Evolutionary conservation across 2,113 vertebrate genomes (phyloP).

Genomic region (Scytalopus superciliaris): DNA sequence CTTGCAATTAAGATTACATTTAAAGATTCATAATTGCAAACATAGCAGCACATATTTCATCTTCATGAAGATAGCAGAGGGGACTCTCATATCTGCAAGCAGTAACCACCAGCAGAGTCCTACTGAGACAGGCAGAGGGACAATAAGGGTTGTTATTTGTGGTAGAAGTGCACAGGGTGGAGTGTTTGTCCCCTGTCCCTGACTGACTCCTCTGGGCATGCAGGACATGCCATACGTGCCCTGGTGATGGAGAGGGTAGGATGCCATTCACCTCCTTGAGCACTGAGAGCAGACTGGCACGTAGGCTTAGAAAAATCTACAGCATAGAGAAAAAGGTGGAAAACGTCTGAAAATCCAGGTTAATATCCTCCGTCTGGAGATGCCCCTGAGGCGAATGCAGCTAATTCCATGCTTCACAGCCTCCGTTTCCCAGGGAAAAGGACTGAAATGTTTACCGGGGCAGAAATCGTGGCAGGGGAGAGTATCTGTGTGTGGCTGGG

Average conservation of each 20-base stretch:
- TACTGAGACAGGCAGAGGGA: neutral
- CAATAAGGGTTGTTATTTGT: neutral
- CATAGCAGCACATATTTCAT: conserved; percentile 2
- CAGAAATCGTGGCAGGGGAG: neutral
- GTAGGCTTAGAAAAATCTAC: neutral
- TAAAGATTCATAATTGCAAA: conserved; percentile 21
- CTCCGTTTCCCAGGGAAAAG: neutral
- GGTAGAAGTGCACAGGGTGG: neutral
- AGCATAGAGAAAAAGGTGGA: neutral
- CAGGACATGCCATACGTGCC: neutral
- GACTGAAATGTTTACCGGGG: neutral
- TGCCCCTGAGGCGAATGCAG: neutral
- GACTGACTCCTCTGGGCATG: neutral
- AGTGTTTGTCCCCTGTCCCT: neutral
- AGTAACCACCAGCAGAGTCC: neutral
- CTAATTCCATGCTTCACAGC: neutral
- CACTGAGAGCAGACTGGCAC: neutral
- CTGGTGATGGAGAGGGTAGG: neutral
- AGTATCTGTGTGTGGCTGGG: conserved; percentile 37
- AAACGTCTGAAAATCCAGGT: neutral
- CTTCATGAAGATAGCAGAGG: neutral
- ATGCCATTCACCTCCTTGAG: neutral
- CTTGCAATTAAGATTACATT: conserved; percentile 23
- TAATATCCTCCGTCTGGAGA: neutral
- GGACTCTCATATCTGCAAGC: neutral